Base-by-base conservation (phyloP, 2,888 invertebrate species). In the Phorcus lineatus region DNA sequence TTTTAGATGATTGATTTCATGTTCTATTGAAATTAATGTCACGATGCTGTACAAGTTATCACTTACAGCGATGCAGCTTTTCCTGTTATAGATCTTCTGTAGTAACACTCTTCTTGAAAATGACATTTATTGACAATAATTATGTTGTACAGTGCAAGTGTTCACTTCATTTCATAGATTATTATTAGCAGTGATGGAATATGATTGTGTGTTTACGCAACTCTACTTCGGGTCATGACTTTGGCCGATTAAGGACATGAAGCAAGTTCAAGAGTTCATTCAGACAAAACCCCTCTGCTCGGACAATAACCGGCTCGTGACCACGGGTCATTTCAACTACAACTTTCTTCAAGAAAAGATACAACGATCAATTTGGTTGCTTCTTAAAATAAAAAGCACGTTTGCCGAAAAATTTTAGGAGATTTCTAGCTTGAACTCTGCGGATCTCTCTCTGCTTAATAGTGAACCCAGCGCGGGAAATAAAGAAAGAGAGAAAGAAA, bases 261-360 rank as follows among this genome's bases (percentile, higher is more conserved):
- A 24, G 28, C 24, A 62, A 28, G 62, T 62, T 62, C 62, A 62
- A 62, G 62, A 62, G 62, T 62, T 62, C 62, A 62, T 7, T 62
- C 24, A 62, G 62, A 62, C 62, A 62, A 62, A 57, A 62, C 24
- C 11, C 17, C 62, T 4, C 28, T 22, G 62, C 62, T 24, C 13
- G 62, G 3, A 28, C 62, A 62, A 62, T 62, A 62, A 16, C 28
- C 16, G 4, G 62, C 24, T 24, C 62, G 62, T 62, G 62, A 62
- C 62, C 62, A 62, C 16, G 13, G 62, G 28, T 31, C 62, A 62
- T 62, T 62, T 16, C 22, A 62, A 17, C 28, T 17, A 22, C 28
- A 62, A 62, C 24, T 28, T 62, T 62, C 57, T 62, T 62, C 62
- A 62, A 24, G 47, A 47, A 62, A 62, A 62, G 62, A 62, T 62